Conservation (phyloP, 2,113 vertebrate genomes). For the Podarcis cretensis region DNA sequence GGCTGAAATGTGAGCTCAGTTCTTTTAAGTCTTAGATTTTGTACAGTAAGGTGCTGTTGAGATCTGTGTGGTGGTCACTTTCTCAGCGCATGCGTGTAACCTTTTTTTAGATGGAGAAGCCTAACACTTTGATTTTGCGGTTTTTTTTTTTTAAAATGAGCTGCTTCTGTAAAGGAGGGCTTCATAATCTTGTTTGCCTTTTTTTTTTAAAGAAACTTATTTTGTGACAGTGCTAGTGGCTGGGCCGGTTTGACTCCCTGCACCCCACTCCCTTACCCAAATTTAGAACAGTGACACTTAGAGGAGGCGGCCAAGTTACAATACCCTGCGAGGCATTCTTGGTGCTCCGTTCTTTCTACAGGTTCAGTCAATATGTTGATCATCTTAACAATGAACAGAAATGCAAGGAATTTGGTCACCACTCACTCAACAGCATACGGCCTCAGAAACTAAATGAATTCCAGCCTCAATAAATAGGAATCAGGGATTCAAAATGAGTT, state of each 20-base stretch:
- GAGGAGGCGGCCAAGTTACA: constrained; percentile 44
- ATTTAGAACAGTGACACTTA: constrained; percentile 46
- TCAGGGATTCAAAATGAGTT: constrained; percentile 47
- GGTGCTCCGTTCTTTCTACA: constrained; percentile 47
- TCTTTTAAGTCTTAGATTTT: constrained; percentile 72
- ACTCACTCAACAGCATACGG: constrained; percentile 50
- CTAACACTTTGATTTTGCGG: constrained; percentile 67
- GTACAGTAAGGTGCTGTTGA: constrained; percentile 72
- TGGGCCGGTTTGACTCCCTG: constrained; percentile 54
- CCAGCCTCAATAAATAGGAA: constrained; percentile 20
- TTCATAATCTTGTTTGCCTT: constrained; percentile 67
- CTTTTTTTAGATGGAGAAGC: constrained; percentile 68
- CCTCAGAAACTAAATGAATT: constrained; percentile 34
- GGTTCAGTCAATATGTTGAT: constrained; percentile 38
- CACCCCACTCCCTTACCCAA: not conserved
- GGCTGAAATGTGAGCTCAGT: constrained; percentile 70
- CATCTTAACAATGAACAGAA: constrained; percentile 30
- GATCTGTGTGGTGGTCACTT: constrained; percentile 50
- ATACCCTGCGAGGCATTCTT: constrained; percentile 40
- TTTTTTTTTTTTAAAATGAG: constrained; percentile 51
- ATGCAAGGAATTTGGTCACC: constrained; percentile 45
- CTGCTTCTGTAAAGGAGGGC: constrained; percentile 65
- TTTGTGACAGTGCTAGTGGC: constrained; percentile 65
- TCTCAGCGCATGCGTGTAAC: constrained; percentile 67
- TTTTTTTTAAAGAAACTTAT: constrained; percentile 28